phyloP scores from a whole-genome alignment of 1,140 invertebrate genomes.

The Drosophila leontia region DNA sequence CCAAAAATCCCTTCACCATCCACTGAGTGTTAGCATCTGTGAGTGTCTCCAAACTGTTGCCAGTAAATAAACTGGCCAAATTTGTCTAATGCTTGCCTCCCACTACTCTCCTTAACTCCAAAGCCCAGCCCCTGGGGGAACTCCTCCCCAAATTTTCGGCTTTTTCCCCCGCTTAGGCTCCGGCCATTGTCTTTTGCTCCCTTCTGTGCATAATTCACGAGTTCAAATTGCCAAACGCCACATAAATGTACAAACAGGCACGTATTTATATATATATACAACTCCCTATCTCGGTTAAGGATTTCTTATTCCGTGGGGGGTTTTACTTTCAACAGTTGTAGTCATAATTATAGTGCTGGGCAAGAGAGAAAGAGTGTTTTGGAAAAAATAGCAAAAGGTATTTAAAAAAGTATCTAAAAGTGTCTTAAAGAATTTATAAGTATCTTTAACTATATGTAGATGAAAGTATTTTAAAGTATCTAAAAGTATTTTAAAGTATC shows the following conservation, averaged over 20 bases:
- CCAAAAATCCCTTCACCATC: conserved; percentile 9
- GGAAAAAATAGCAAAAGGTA: too few relatives aligned
- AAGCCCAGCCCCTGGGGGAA: conserved; percentile 9
- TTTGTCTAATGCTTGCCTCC: conserved; percentile 47
- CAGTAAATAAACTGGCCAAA: conserved; percentile 59
- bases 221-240: conserved; percentile 66
- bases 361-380: too few relatives aligned
- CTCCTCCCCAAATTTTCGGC: conserved; percentile 6
- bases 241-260: conserved; percentile 62
- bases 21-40: conserved; percentile 49
- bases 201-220: conserved; percentile 66
- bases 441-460: too few relatives aligned
- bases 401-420: too few relatives aligned
- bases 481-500: neutral
- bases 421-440: neutral
- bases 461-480: too few relatives aligned
- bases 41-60: conserved; percentile 36
- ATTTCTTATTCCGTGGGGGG: conserved; percentile 9
- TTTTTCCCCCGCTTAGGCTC: conserved; percentile 1
- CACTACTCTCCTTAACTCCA: neutral
- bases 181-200: conserved; percentile 40
- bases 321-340: conserved; percentile 13
- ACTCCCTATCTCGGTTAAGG: conserved; percentile 9
- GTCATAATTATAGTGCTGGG: conserved; percentile 21
- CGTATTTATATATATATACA: conserved; percentile 71